Base-by-base conservation (phyloP, 1,140 invertebrate species). In the Brachystomella parvula region DNA sequence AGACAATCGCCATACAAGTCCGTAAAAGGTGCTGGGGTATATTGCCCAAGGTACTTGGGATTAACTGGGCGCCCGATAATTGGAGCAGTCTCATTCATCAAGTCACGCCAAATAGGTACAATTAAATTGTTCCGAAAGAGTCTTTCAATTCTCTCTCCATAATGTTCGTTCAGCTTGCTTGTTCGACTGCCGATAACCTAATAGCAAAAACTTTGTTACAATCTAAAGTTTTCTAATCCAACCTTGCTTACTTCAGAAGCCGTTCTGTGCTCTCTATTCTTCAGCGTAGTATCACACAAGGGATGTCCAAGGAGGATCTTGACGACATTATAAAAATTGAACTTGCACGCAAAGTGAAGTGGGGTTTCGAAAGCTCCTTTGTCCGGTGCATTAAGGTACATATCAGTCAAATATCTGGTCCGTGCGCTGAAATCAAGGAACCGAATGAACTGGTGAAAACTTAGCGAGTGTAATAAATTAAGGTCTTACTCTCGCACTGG, bases 381-480 rank as follows among this genome's bases (percentile, higher is more conserved):
- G 29, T 68, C 66, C 21, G 66, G 66, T 2, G 61, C 35, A 35
- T 68, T 68, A n/a, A 68, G 28, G 32, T 68, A 68, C 15, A 53
- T 49, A 17, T 63, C 61, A 3, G 61, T 29, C 29, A 63, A 33
- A 53, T 49, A 49, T 30, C 29, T 63, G 2, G 47, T 53, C 24
- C 61, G n/a, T 26, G 12, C n/a, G 28, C 61, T 62, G 35, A 17
- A 62, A 62, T 19, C 12, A 39, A 39, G 39, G 2, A 29, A 24
- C 33, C 2, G 17, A 39, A 26, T 39, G 26, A 12, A 44, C 6
- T 21, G 24, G 24, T 56, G 24, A 6, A 17, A 6, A 15, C 24
- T 12, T 56, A 56, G 12, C 49, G 9, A 56, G 6, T 56, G 24
- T 31, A 29, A 28, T 60, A 60, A 15, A 21, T 29, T 29, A 29